A percentile compares a stretch with the other conserved stretches of the same genome.
These are phyloP conservation scores for Notothenia rossii DNA, from an alignment of 2,113 vertebrate species.

Conservation along the genomic window DNA sequence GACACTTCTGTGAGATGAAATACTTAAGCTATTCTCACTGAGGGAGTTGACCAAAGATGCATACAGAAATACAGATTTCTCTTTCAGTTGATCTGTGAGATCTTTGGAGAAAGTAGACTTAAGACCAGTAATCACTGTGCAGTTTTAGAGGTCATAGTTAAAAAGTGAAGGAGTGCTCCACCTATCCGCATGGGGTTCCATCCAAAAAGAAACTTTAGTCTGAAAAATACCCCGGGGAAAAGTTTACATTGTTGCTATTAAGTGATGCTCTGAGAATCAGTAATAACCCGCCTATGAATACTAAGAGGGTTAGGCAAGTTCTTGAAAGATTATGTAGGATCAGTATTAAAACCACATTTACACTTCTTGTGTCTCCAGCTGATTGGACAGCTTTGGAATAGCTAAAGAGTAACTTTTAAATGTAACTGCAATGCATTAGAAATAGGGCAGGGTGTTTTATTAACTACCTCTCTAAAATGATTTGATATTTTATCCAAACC, in stretches of 20 bases:
- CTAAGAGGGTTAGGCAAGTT: background rate
- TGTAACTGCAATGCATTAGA: background rate
- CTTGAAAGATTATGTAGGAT: conserved; percentile 2
- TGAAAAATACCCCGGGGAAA: conserved; percentile 13
- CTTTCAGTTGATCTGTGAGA: background rate
- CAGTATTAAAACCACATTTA: background rate
- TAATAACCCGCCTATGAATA: conserved; percentile 15
- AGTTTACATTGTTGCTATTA: conserved; percentile 6
- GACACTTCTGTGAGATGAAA: background rate
- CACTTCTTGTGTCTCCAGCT: background rate
- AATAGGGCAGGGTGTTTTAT: background rate
- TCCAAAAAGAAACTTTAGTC: conserved; percentile 16
- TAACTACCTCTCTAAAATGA: background rate
- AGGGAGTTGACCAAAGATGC: background rate
- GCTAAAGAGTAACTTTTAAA: background rate
- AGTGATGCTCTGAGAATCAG: conserved; percentile 34
- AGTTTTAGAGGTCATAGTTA: conserved; percentile 9
- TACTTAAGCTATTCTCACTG: background rate
- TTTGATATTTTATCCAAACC: no score
- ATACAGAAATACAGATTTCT: background rate
- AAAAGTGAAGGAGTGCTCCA: conserved; percentile 3
- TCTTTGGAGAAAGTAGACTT: background rate
- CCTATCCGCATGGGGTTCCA: background rate
- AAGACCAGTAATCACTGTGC: conserved; percentile 28
- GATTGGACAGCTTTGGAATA: background rate